These are phyloP conservation scores for Phyllotreta striolata DNA, from an alignment of 2,888 invertebrate genomes.

Conservation along the genomic window DNA sequence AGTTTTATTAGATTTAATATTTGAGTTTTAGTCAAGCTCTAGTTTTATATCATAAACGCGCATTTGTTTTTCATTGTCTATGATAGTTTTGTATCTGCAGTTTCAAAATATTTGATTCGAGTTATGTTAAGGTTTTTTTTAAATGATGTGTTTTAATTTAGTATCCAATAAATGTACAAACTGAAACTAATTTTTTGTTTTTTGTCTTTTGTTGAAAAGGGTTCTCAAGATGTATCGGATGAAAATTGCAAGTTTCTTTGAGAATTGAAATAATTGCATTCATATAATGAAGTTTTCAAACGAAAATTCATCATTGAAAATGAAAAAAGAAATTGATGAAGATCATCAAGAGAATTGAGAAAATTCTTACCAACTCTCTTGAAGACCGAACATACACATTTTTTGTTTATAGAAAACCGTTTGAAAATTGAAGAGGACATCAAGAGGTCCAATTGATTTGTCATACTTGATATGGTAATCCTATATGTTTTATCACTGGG, in stretches of 20 bases:
- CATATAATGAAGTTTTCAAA: conserved; percentile 43
- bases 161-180: conserved; percentile 45
- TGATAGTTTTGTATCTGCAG: conserved; percentile 16
- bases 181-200: conserved; percentile 62
- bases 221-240: conserved; percentile 85
- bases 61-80: conserved; percentile 27
- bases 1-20: conserved; percentile 41
- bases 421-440: conserved; percentile 34
- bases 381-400: conserved; percentile 53
- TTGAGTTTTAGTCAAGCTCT: conserved; percentile 39
- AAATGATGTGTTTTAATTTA: conserved; percentile 44
- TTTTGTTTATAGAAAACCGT: conserved; percentile 50
- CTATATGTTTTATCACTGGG: no score
- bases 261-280: conserved; percentile 42
- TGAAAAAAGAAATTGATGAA: conserved; percentile 44
- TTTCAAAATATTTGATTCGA: conserved; percentile 23
- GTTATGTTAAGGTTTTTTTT: conserved; percentile 32
- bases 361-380: conserved; percentile 54
- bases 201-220: conserved; percentile 82
- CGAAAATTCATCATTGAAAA: conserved; percentile 41
- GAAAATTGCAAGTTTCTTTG: conserved; percentile 63
- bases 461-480: no score
- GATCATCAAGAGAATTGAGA: conserved; percentile 55
- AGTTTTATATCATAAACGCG: conserved; percentile 37
- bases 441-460: conserved; percentile 14